Conservation (phyloP, 1,140 invertebrate genomes). For the Caenorhabditis briggsae region DNA sequence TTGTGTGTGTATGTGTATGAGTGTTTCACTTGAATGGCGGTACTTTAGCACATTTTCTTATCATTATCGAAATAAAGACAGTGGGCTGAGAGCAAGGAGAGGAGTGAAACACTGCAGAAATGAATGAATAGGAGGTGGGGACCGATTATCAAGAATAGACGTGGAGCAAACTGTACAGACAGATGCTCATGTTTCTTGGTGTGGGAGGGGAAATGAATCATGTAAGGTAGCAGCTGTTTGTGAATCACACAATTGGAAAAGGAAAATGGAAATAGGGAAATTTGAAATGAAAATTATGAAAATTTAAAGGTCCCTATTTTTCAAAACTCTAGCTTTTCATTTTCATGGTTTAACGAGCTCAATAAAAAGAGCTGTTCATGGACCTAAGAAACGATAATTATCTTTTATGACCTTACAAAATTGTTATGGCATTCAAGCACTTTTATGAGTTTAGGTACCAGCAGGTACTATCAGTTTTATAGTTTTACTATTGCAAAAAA, state of each 20-base stretch:
- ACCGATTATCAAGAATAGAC: neutral
- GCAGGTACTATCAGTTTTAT: no score
- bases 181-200: neutral
- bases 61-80: constrained; percentile 45
- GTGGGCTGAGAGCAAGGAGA: neutral
- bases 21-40: constrained; percentile 26
- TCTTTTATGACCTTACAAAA: no score
- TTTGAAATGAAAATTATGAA: neutral
- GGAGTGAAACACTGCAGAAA: neutral
- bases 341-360: no score
- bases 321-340: no score
- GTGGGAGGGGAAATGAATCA: constrained; percentile 4
- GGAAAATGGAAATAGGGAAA: no score
- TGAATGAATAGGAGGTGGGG: neutral
- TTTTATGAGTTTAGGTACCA: no score
- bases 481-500: no score
- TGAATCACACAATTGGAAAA: neutral
- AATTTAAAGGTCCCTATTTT: no score
- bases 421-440: no score
- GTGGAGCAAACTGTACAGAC: constrained; percentile 26
- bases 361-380: no score
- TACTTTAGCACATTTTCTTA: constrained; percentile 50
- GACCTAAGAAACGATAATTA: no score
- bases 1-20: neutral
- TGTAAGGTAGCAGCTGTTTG: neutral